These are phyloP conservation scores for Cassiopea xamachana DNA, from an alignment of 30 jellyfish, hydroid and myxozoan genomes.

Conservation along the genomic window DNA sequence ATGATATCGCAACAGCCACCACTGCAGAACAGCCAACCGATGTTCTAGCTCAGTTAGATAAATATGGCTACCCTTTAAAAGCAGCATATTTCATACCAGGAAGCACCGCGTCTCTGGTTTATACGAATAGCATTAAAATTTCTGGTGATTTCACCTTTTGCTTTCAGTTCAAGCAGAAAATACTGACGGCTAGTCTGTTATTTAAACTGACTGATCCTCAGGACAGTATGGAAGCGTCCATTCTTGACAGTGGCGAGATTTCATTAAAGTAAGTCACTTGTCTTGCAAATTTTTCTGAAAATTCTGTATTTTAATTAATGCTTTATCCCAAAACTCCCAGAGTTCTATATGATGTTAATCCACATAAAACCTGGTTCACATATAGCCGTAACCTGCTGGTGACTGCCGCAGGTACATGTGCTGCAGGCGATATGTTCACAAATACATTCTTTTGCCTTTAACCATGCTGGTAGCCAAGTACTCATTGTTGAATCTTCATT, in stretches of 20 bases:
- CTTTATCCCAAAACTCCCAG: no score
- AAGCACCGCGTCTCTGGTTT: background rate
- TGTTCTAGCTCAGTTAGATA: background rate
- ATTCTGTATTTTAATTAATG: no score
- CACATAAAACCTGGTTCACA: no score
- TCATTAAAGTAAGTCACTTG: background rate
- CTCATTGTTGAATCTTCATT: no score
- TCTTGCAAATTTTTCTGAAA: no score
- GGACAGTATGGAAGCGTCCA: background rate
- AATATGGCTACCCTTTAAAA: slow-evolving; percentile 6
- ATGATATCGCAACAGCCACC: background rate
- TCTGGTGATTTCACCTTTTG: slow-evolving; percentile 22
- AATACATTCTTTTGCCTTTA: no score
- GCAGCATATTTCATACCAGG: slow-evolving; percentile 11
- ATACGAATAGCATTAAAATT: background rate
- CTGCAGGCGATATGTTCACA: no score
- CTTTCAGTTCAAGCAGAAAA: slow-evolving; percentile 1
- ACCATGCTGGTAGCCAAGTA: no score
- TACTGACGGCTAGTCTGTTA: background rate
- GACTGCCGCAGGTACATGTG: no score
- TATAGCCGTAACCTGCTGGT: no score
- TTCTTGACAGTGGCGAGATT: background rate
- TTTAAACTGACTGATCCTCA: background rate
- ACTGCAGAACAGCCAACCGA: background rate
- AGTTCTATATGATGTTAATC: no score